Evolutionary conservation across 2,113 vertebrate genomes (phyloP), one percentile per base, ranked within the genome.

Genomic region (Pithys albifrons): DNA sequence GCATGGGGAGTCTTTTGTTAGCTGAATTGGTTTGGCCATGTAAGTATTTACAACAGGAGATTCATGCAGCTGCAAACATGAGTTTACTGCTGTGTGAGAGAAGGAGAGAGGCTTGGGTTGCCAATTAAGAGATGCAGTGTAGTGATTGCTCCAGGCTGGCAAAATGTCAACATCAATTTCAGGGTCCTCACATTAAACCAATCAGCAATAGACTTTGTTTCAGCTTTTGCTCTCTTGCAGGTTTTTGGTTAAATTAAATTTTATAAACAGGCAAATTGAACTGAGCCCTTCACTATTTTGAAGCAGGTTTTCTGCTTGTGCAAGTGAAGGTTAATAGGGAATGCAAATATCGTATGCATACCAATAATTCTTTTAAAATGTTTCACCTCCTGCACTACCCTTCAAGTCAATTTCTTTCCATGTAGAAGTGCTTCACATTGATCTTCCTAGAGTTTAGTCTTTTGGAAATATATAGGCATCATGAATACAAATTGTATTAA

Each of bases 241-340:
- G 58, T 73, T 96, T 91, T 85, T 57, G 66, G 37, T 78, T 95
- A 91, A 82, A 97, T 94, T 91, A 91, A 81, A 95, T 86, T 71
- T 81, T 78, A 91, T 94, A 88, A 94, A 87, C 55, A 76, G 61
- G 18, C 27, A 84, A 80, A 84, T 57, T 79, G 69, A 87, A 81
- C 59, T 27, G 71, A 88, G 43, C 8, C 29, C 48, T 87, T 87
- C 54, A 72, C 49, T 20, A 12, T 88, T 84, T 74, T 72, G 64
- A 95, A 93, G 37, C 24, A 61, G 27, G 11, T 35, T 90, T 74
- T 89, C 70, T 80, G 24, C 85, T 51, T 79, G 35, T 51, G 10
- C 41, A 74, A 73, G 62, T 71, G 67, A 85, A 84, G 29, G 57
- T 94, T 95, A 90, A 86, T 64, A 75, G 52, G 59, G 93, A 96